Evolutionary conservation across 2,888 invertebrate genomes (phyloP), one percentile per base, ranked within the genome.

Genomic region (Sisyra terminalis): DNA sequence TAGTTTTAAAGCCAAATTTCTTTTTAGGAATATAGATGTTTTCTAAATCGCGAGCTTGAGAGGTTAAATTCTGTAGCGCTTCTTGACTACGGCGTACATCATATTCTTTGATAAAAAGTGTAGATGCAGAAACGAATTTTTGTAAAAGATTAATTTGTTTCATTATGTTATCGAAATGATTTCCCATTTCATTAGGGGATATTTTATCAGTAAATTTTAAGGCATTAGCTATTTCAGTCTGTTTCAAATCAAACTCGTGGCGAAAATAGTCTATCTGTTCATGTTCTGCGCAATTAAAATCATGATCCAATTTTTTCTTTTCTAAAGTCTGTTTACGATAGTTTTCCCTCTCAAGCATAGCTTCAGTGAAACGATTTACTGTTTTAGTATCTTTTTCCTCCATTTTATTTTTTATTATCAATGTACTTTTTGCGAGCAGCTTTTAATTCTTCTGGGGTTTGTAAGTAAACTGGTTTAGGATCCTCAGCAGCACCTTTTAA

Each of bases 1-100:
- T 80, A 52, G 74, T 78, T 50, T 80, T 82, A 53, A 89, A 90
- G 1, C 85, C 83, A 65, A 89, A 90, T 57, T 84, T 88, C 56
- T 86, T 87, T 52, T 85, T 81, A 1, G 89, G 89, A 43, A 86
- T 59, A 49, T 86, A 66, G 44, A 69, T 68, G 15, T 78, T 71
- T 58, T 87, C 85, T 24, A 79, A 63, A 47, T 80, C 77, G 41
- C 78, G 75, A 35, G 78, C 73, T 57, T 75, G 72, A n/a, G 67
- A 67, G 52, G 78, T 78, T 31, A 89, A 57, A 44, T 76, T 71
- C 55, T 84, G 80, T 2, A 86, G 65, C 15, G 70, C 70, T 50
- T 79, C 76, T 53, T 86, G 78, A 53, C 79, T 84, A 53, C 77
- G 77, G 55, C 85, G 72, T 57, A 88, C 75, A 52, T 85, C 84